Evolutionary conservation across 2,888 invertebrate genomes (phyloP).

Genomic region (Alloscopus bannaensis): DNA sequence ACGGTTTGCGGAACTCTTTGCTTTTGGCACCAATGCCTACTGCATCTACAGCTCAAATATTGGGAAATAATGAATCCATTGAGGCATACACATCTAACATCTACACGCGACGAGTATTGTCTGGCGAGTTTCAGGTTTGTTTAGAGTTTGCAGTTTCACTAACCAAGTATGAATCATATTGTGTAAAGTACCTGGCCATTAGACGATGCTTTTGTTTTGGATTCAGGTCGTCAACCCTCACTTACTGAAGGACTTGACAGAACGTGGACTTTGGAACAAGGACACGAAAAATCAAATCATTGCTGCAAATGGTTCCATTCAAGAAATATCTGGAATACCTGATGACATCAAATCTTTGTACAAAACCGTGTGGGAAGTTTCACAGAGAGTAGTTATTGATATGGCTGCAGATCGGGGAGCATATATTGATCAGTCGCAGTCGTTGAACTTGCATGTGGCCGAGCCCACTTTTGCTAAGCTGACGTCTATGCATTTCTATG

Average conservation of each 20-base stretch:
- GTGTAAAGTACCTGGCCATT: no score
- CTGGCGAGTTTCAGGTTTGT: constrained; percentile 88
- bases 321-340: constrained; percentile 90
- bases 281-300: constrained; percentile 96
- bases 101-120: constrained; percentile 93
- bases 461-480: constrained; percentile 95
- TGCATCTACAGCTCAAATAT: constrained; percentile 98
- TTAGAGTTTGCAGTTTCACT: no score
- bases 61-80: constrained; percentile 98
- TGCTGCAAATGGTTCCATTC: constrained; percentile 93
- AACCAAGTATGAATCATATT: no score
- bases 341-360: constrained; percentile 90
- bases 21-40: constrained; percentile 99
- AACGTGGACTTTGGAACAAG: constrained; percentile 93
- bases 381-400: constrained; percentile 92
- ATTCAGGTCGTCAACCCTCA: constrained; percentile 98
- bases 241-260: constrained; percentile 93
- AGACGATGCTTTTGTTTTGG: no score
- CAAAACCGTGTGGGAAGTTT: constrained; percentile 98
- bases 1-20: constrained; percentile 95
- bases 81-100: constrained; percentile 99
- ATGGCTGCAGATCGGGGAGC: constrained; percentile 99
- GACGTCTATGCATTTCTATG: constrained; percentile 98
- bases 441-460: constrained; percentile 97
- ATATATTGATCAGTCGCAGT: constrained; percentile 99